Base-by-base conservation (phyloP, 2,113 vertebrate species). In the Hydrochoerus hydrochaeris region DNA sequence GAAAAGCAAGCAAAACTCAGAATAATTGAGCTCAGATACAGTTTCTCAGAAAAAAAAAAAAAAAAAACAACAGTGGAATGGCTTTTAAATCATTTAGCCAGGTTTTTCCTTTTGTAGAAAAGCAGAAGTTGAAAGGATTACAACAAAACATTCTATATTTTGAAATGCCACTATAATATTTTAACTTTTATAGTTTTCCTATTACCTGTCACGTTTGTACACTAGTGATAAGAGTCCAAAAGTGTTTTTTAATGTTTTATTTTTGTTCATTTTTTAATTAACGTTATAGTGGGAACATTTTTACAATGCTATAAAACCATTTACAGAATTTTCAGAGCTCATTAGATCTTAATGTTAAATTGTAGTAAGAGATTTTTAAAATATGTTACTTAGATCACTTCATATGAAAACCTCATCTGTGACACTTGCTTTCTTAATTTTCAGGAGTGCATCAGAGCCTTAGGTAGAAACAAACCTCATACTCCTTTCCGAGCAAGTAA, bases 401-500 rank as follows among this genome's bases (percentile, higher is more conserved):
- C 71, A 38, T 90, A 84, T 71, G 46, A 97, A 96, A 89, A 1
- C 19, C 28, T 94, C 78, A 93, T 65, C 49, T 83, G 1, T 95
- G 30, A 95, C 17, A 65, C 75, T 95, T 89, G 20, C 58, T 96
- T 94, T 96, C 85, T 97, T 96, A 82, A 91, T 96, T 98, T 98
- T 88, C 96, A 99, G 99, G 99, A 99, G 98, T 99, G 99, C 93
- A 99, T 99, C 97, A 99, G 99, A 98, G 99, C 99, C 94, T 98
- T 99, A 98, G 99, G 99, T 95, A 99, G 99, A 92, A 99, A 99
- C 98, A 99, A 99, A 98, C 99, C 99, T 90, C 99, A 99, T 94
- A 99, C 99, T 77, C 99, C 99, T 0, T 99, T 99, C 97, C 98
- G 99, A 99, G 99, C 99, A 98, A 99, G 99, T 98, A 99, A 99